These are phyloP conservation scores for Maniola hyperantus DNA, from an alignment of 2,888 invertebrate genomes.

Conservation along the genomic window DNA sequence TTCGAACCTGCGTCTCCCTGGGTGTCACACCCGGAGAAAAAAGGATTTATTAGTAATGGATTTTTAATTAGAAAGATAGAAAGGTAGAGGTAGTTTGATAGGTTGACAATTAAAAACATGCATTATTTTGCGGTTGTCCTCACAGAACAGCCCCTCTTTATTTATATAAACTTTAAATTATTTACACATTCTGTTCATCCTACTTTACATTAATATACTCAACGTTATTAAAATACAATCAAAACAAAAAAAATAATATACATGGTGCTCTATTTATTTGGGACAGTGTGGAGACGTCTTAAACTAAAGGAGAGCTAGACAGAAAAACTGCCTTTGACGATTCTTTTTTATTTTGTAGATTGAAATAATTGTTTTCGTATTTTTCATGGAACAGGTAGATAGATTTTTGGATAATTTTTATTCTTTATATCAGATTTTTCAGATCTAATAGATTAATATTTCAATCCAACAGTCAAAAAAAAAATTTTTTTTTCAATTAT, in stretches of 20 bases:
- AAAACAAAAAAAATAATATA: slow-evolving; percentile 71
- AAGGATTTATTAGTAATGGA: too few relatives aligned
- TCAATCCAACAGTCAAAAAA: too few relatives aligned
- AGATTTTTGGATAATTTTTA: too few relatives aligned
- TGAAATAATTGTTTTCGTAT: too few relatives aligned
- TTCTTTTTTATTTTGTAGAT: not conserved
- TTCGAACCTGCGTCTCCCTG: too few relatives aligned
- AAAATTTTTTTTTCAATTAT: too few relatives aligned
- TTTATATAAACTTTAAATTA: slow-evolving; percentile 83
- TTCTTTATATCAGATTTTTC: too few relatives aligned
- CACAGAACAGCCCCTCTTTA: slow-evolving; percentile 78
- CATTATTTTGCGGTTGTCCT: slow-evolving; percentile 63
- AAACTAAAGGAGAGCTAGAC: not conserved
- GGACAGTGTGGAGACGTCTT: not conserved
- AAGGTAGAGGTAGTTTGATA: not conserved
- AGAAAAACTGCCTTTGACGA: not conserved
- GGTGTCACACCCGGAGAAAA: too few relatives aligned
- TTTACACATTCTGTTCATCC: slow-evolving; percentile 78
- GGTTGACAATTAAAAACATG: slow-evolving; percentile 29
- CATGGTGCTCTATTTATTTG: slow-evolving; percentile 42
- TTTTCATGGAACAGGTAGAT: too few relatives aligned
- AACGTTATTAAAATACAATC: slow-evolving; percentile 81
- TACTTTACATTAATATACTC: slow-evolving; percentile 81
- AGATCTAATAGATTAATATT: too few relatives aligned
- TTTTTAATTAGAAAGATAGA: too few relatives aligned